A percentile compares a stretch with the other conserved stretches of the same genome.
phyloP scores from a whole-genome alignment of 35 echinoderm and acorn worm genomes.

The Hemicentrotus pulcherrimus region DNA sequence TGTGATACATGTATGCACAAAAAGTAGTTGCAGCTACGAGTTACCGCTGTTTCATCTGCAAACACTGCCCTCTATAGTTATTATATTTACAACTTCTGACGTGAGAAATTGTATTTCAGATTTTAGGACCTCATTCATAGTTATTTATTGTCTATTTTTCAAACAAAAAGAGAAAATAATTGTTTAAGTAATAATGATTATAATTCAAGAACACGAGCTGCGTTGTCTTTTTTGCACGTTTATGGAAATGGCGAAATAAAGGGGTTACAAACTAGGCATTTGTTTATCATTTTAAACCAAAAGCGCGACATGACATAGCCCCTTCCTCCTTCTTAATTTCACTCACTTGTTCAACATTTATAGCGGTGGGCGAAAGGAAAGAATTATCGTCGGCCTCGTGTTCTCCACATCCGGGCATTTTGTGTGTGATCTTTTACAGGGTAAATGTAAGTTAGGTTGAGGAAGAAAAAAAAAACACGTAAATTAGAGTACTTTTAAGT shows the following conservation, averaged over 20 bases:
- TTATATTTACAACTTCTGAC: background rate
- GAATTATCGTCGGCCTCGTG: background rate
- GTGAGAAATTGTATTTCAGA: background rate
- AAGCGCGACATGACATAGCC: background rate
- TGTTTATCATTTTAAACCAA: background rate
- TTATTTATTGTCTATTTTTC: background rate
- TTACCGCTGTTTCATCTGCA: background rate
- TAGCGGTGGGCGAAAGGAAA: background rate
- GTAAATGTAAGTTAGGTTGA: slow-evolving; percentile 43
- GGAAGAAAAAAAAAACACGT: slow-evolving; percentile 16
- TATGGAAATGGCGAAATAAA: background rate
- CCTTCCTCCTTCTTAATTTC: background rate
- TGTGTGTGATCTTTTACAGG: slow-evolving; percentile 52
- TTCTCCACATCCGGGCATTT: slow-evolving; percentile 35
- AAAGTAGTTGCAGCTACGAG: background rate
- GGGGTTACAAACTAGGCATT: background rate
- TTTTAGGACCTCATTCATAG: background rate
- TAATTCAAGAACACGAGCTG: background rate
- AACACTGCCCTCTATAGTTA: background rate
- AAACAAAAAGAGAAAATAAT: background rate
- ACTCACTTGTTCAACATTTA: background rate
- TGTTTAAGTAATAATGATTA: background rate
- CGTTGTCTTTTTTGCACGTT: background rate
- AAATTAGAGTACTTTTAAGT: slow-evolving; percentile 33
- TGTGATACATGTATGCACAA: background rate